These are phyloP conservation scores for Aleiodes sp. DNA, from an alignment of 1,140 invertebrate species.

Conservation along the genomic window DNA sequence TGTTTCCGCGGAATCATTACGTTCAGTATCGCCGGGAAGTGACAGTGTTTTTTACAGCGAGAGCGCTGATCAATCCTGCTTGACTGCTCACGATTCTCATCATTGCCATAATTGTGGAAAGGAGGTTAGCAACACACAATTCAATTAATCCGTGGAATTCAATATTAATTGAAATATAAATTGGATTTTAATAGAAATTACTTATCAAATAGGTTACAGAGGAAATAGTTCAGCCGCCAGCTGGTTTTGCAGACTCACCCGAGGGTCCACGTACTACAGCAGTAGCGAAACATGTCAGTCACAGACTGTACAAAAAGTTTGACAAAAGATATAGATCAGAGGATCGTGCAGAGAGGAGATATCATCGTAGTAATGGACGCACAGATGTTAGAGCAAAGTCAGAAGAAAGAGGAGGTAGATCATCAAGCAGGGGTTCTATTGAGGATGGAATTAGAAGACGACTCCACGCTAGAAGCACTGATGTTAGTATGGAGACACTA, in stretches of 20 bases:
- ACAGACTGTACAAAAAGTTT: slow-evolving; percentile 80
- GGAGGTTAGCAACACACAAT: slow-evolving; percentile 68
- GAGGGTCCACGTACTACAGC: slow-evolving; percentile 61
- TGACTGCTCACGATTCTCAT: slow-evolving; percentile 49
- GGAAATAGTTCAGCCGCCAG: slow-evolving; percentile 86
- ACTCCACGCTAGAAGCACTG: slow-evolving; percentile 75
- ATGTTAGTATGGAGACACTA: slow-evolving; percentile 77
- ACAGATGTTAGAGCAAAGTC: slow-evolving; percentile 81
- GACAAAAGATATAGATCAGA: slow-evolving; percentile 86
- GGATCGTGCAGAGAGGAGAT: slow-evolving; percentile 72
- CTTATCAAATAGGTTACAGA: slow-evolving; percentile 64
- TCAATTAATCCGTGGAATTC: background rate
- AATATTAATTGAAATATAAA: background rate
- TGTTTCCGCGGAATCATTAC: slow-evolving; percentile 83
- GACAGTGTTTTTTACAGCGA: slow-evolving; percentile 90
- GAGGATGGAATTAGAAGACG: slow-evolving; percentile 73
- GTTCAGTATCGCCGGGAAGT: slow-evolving; percentile 86
- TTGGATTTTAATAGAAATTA: background rate
- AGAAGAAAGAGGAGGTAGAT: slow-evolving; percentile 74
- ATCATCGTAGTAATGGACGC: slow-evolving; percentile 72
- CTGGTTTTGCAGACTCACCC: slow-evolving; percentile 86
- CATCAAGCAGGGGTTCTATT: slow-evolving; percentile 61
- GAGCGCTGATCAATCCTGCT: slow-evolving; percentile 67
- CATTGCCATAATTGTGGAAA: slow-evolving; percentile 84
- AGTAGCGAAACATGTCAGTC: slow-evolving; percentile 55